Evolutionary conservation across 2,113 vertebrate species (phyloP), one percentile per base, ranked within the genome.

Genomic region (Mormoops blainvillei): DNA sequence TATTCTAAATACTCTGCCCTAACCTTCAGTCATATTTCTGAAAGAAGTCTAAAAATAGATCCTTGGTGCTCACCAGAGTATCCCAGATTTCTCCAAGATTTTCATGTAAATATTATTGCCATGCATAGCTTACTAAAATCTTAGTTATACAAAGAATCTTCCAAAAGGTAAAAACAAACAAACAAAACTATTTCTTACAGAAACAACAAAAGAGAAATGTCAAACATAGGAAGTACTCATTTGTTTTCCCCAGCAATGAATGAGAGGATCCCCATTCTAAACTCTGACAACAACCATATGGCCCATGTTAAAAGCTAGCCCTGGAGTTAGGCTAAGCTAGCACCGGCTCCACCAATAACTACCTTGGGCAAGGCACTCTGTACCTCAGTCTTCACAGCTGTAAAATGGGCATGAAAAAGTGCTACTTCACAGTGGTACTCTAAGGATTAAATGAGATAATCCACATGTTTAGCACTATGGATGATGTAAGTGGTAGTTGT

Each of bases 41-140:
- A 91, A 96, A 78, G 48, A 70, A 90, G 67, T 87, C n/a, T 61
- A 95, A 86, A 97, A 52, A 89, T 74, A 95, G 70, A 58, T 56
- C 45, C 78, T 50, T 10, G 33, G 2, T 54, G 70, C 63, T 96
- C 45, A 73, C 63, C 36, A 50, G 82, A 91, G 73, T 43, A n/a
- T 76, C 54, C 61, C 71, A 33, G 28, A 82, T 84, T 93, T 89
- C 67, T 89, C 80, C 45, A 77, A 48, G 74, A 89, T 22, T 78
- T 95, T 45, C 89, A 63, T 48, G 58, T 71, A 77, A 77, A 74
- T 24, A 24, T 82, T 61, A 95, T 9, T 65, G 56, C 18, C 45
- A 67, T 9, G 24, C 4, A 36, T 10, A 58, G 43, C 41, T 83
- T 56, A 95, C 36, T 54, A 76, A 97, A 93, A 70, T 91, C 78